These are phyloP conservation scores for Agonopterix arenella DNA, from an alignment of 2,888 invertebrate species.

Conservation along the genomic window DNA sequence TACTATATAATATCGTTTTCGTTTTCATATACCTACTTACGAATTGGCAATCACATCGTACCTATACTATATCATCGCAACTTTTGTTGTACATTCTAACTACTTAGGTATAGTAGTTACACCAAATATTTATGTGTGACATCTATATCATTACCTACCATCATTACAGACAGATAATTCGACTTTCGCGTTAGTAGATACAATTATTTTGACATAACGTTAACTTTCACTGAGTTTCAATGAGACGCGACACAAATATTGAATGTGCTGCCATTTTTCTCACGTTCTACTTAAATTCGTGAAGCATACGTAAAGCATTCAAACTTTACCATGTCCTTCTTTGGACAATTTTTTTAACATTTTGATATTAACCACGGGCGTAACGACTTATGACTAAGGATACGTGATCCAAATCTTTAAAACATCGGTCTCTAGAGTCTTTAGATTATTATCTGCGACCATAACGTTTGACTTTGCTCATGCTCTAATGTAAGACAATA, in stretches of 20 bases:
- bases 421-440: constrained; percentile 37
- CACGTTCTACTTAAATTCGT: constrained; percentile 49
- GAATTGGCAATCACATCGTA: too few species aligned
- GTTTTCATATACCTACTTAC: too few species aligned
- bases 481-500: constrained; percentile 59
- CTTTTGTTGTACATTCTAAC: too few species aligned
- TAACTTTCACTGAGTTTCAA: constrained; percentile 8
- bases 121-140: too few species aligned
- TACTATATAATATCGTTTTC: too few species aligned
- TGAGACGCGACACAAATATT: constrained; percentile 7
- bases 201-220: too few species aligned
- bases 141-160: too few species aligned
- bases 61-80: too few species aligned
- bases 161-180: too few species aligned
- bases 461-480: constrained; percentile 49
- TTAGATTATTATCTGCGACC: constrained; percentile 61
- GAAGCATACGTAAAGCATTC: constrained; percentile 36
- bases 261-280: constrained; percentile 37
- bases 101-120: too few species aligned
- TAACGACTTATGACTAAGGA: constrained; percentile 62
- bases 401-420: constrained; percentile 65
- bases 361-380: constrained; percentile 44
- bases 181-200: too few species aligned
- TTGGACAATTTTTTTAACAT: constrained; percentile 39
- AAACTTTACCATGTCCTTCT: constrained; percentile 40